Percentiles rank a stretch among this genome's conserved stretches.
Evolutionary conservation across 2,113 vertebrate species (phyloP).

Genomic region (Micromys minutus): DNA sequence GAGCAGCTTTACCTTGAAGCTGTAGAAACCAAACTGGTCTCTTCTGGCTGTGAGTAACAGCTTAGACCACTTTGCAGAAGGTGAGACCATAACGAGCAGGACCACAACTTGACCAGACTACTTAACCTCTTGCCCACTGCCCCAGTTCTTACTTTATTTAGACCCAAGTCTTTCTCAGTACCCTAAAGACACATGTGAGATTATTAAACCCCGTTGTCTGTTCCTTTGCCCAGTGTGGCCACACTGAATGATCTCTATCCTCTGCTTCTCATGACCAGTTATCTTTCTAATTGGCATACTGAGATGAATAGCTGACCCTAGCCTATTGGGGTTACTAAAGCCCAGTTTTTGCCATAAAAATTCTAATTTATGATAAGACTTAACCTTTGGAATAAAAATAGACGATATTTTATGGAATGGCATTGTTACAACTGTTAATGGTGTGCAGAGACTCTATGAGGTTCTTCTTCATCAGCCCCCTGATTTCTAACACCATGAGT

Average conservation of each 20-base stretch:
- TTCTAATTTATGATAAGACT: not conserved
- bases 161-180: not conserved
- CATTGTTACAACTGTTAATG: not conserved
- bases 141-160: not conserved
- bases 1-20: not conserved
- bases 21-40: not conserved
- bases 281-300: not conserved
- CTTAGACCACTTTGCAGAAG: not conserved
- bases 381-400: constrained; percentile 10
- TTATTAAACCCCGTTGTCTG: not conserved
- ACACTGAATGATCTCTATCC: not conserved
- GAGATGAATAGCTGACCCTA: not conserved
- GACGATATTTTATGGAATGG: not conserved
- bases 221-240: not conserved
- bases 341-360: not conserved
- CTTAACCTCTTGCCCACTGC: not conserved
- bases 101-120: not conserved
- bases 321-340: not conserved
- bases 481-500: not conserved
- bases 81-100: not conserved
- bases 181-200: not conserved
- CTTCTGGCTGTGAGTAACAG: not conserved
- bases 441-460: not conserved
- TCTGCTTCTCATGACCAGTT: not conserved
- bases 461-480: too few species aligned